These are phyloP conservation scores for Syndactyla subalaris DNA, from an alignment of 2,797 vertebrate species.

Conservation along the genomic window DNA sequence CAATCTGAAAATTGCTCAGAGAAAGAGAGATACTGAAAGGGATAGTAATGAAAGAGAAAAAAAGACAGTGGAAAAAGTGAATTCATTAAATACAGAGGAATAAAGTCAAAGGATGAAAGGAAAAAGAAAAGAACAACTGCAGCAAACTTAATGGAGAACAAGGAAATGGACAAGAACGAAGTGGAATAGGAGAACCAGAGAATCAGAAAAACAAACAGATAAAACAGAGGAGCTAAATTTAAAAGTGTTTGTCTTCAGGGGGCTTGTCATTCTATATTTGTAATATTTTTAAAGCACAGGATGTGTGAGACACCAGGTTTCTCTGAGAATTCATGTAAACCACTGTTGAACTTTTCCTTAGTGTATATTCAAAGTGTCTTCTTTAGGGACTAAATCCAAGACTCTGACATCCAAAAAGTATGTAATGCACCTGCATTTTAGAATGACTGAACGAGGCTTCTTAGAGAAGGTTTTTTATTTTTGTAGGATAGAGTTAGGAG, in stretches of 20 bases:
- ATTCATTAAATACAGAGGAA: neutral
- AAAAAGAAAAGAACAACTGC: neutral
- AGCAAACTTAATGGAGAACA: neutral
- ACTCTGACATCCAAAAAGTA: neutral
- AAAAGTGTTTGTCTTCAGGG: neutral
- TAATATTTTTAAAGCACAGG: neutral
- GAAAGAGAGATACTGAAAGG: neutral
- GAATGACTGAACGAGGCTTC: neutral
- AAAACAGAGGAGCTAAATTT: neutral
- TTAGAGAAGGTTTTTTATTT: neutral
- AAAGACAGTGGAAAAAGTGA: neutral
- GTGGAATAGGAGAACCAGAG: neutral
- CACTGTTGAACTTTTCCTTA: neutral
- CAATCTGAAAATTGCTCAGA: neutral
- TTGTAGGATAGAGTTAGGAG: neutral
- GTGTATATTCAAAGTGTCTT: neutral
- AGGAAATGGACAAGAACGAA: neutral
- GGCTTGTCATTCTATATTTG: neutral
- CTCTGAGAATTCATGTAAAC: neutral
- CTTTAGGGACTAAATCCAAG: neutral
- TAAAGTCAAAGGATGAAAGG: neutral
- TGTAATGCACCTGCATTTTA: neutral
- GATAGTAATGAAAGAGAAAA: neutral
- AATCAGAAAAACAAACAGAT: neutral
- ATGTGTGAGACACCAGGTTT: neutral